phyloP scores from a whole-genome alignment of 2,797 vertebrate genomes.

The Molothrus aeneus region DNA sequence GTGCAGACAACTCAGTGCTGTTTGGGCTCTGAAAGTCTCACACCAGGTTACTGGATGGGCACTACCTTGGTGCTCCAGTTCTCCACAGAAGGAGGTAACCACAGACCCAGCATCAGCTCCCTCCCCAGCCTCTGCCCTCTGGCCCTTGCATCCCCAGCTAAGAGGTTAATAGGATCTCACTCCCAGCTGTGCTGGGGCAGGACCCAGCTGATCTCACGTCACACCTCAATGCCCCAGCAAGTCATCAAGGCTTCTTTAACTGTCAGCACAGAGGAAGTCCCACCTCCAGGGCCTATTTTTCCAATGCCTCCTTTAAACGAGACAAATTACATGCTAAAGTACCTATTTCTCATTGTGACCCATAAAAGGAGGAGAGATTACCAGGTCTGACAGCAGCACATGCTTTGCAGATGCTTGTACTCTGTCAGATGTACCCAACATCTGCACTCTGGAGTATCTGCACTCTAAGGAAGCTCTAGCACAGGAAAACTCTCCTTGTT shows the following conservation, averaged over 20 bases:
- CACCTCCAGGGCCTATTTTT: neutral
- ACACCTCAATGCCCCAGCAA: neutral
- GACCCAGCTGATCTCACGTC: neutral
- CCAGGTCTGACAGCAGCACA: neutral
- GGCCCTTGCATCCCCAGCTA: neutral
- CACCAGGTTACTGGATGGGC: neutral
- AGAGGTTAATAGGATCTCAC: neutral
- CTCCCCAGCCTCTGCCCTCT: neutral
- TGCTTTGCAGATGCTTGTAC: neutral
- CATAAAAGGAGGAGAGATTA: neutral
- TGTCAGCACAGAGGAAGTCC: neutral
- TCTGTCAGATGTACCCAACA: neutral
- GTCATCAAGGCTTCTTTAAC: neutral
- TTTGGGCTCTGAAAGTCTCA: neutral
- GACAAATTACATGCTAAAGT: neutral
- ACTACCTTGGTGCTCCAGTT: neutral
- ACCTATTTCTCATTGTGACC: neutral
- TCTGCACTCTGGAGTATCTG: neutral
- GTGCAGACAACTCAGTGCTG: neutral
- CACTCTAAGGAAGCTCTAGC: neutral
- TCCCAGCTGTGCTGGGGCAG: neutral
- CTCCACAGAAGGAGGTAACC: neutral
- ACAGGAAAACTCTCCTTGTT: neutral
- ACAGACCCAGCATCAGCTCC: neutral
- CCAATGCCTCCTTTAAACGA: neutral